Conservation (phyloP, 2,797 vertebrate species). For the Anguilla marmorata region DNA sequence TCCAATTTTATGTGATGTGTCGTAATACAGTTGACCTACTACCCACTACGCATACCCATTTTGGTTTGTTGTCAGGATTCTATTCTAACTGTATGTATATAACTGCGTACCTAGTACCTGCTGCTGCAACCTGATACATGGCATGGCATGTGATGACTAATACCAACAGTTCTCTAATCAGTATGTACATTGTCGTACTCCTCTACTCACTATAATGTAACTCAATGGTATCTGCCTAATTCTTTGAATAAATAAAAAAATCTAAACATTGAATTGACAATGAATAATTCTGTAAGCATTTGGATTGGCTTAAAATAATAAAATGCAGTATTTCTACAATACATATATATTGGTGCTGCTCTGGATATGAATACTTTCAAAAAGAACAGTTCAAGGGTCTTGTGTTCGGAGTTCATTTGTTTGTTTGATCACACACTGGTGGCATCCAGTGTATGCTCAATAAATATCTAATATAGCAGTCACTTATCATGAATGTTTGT, state of each 20-base stretch:
- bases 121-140: background rate
- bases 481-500: conserved; percentile 21
- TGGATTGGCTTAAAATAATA: no score
- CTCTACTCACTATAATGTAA: background rate
- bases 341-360: background rate
- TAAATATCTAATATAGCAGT: conserved; percentile 28
- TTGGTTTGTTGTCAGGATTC: background rate
- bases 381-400: background rate
- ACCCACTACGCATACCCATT: background rate
- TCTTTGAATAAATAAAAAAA: no score
- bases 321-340: no score
- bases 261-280: no score
- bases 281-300: no score
- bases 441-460: conserved; percentile 18
- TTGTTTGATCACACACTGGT: conserved; percentile 5
- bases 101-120: background rate
- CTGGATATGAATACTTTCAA: background rate
- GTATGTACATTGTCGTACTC: background rate
- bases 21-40: background rate
- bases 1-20: background rate
- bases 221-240: background rate
- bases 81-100: background rate
- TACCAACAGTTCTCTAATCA: background rate
- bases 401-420: background rate
- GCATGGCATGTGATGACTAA: background rate